These are phyloP conservation scores for Pollachius pollachius DNA, from an alignment of 2,113 vertebrate genomes.

Conservation along the genomic window DNA sequence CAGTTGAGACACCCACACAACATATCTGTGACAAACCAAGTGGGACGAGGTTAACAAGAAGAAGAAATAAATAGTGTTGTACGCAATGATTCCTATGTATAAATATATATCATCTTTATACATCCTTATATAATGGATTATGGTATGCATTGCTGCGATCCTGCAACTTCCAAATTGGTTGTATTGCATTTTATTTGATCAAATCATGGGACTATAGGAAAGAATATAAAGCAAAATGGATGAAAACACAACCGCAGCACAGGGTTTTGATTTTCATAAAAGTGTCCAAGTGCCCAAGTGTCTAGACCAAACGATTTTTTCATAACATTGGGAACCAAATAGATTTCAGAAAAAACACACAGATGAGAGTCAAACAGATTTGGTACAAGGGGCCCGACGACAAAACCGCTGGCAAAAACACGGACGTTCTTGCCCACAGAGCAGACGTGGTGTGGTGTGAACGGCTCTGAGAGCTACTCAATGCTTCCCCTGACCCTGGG, in stretches of 20 bases:
- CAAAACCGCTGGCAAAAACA: conserved; percentile 37
- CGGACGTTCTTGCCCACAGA: conserved; percentile 42
- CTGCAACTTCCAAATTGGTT: conserved; percentile 31
- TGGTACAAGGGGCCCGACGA: conserved; percentile 20
- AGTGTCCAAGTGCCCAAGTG: no score
- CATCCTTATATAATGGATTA: no score
- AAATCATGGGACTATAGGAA: conserved; percentile 35
- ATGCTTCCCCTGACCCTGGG: conserved; percentile 19
- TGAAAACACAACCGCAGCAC: no score
- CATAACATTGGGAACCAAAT: neutral
- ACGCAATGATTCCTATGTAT: conserved; percentile 26
- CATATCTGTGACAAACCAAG: conserved; percentile 34
- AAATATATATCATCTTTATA: no score
- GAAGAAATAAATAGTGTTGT: conserved; percentile 23
- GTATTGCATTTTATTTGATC: conserved; percentile 55
- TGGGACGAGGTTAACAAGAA: conserved; percentile 38
- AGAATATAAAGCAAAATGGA: conserved; percentile 20
- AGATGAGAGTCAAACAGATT: conserved; percentile 16
- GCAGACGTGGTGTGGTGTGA: conserved; percentile 35
- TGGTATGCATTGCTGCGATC: conserved; percentile 30
- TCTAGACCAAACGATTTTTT: neutral
- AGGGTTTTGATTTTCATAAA: no score
- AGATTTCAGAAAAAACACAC: neutral
- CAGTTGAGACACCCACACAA: conserved; percentile 15
- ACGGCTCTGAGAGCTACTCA: conserved; percentile 44